Base-by-base conservation (phyloP, 92 coral and sea anemone genomes). In the Micromussa lordhowensis region DNA sequence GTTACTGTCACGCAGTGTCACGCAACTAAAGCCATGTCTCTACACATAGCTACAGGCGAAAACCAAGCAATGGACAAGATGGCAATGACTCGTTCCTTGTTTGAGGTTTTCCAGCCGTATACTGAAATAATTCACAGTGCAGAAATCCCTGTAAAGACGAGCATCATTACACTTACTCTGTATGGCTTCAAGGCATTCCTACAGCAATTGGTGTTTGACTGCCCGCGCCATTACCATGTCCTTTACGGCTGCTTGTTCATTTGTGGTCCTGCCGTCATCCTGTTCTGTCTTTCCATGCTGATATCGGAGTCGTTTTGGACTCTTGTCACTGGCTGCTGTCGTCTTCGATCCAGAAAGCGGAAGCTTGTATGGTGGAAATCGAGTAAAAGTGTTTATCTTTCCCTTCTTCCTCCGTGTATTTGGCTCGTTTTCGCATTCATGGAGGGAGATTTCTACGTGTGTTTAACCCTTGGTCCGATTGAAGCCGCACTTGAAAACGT, bases 401-500 rank as follows among this genome's bases (percentile, higher is more conserved):
- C 88, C 2, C 54, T 68, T n/a, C 84, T 92, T 51, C 78, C 91
- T 0, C 92, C 92, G 4, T 80, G 53, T 15, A 78, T 89, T 17
- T 92, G 94, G 94, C 74, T 92, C 10, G 54, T 92, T 5, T 70
- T 88, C 24, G 94, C 92, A n/a, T 92, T 92, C 35, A 86, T 86
- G 68, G 87, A 89, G 54, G 88, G 89, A 5, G 86, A 88, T 18
- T 92, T 78, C 71, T 92, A 92, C 73, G 87, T 73, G 17, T 92
- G 94, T 51, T 58, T 84, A 28, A 81, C 49, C 16, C 86, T 92
- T 9, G 94, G 94, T 15, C 84, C 92, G 5, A 49, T 69, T 30
- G 69, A 72, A 35, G 72, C 12, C 31, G 90, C 90, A 19, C 64
- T 53, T 24, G 53, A 59, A 4, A 63, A 68, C 16, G 77, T 75